Conservation (phyloP, 1,140 invertebrate genomes). For the Dreissena polymorpha region DNA sequence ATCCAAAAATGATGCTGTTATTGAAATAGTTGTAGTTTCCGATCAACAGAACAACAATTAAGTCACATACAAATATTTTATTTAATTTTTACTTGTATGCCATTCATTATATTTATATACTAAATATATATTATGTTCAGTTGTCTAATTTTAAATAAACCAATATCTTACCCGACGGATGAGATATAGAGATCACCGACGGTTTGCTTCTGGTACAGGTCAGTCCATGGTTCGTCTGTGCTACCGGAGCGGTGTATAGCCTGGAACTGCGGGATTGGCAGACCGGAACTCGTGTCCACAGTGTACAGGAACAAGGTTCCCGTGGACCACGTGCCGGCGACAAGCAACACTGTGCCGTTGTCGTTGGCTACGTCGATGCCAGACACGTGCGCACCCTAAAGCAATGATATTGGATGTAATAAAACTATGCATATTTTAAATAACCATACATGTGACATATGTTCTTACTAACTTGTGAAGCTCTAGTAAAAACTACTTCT, state of each 20-base stretch:
- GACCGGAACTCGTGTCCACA: slow-evolving; percentile 26
- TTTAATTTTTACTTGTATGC: no score
- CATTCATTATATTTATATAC: no score
- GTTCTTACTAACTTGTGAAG: no score
- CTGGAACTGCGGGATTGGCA: slow-evolving; percentile 30
- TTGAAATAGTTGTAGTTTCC: no score
- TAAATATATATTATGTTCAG: no score
- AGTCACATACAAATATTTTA: no score
- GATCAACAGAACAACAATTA: no score
- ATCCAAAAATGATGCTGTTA: no score
- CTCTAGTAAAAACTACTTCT: no score
- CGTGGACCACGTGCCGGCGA: slow-evolving; percentile 39
- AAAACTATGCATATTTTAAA: not conserved
- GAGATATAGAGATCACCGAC: slow-evolving; percentile 40
- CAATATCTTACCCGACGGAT: slow-evolving; percentile 26
- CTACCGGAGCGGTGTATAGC: slow-evolving; percentile 33
- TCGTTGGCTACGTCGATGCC: slow-evolving; percentile 40
- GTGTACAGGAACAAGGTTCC: slow-evolving; percentile 40
- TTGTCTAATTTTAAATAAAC: no score
- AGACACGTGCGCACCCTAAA: slow-evolving; percentile 36
- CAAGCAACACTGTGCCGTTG: slow-evolving; percentile 34
- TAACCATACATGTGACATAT: not conserved
- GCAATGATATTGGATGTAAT: not conserved
- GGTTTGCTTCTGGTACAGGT: slow-evolving; percentile 12
- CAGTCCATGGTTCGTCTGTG: slow-evolving; percentile 14